These are phyloP conservation scores for Drosophila malerkotliana DNA, from an alignment of 1,140 invertebrate genomes.

Conservation along the genomic window DNA sequence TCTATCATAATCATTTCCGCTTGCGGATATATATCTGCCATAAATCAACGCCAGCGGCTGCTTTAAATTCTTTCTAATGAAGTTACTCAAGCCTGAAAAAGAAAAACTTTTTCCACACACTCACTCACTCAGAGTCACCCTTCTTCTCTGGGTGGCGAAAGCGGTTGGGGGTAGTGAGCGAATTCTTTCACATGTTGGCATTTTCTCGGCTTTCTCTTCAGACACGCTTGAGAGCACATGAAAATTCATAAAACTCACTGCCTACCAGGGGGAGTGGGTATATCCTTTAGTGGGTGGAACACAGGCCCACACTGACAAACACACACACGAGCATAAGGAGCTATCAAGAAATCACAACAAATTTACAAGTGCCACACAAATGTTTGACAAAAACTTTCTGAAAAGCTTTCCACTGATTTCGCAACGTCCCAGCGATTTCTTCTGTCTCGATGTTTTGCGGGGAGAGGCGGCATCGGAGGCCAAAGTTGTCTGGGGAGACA, in stretches of 20 bases:
- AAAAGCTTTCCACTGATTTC: conserved; percentile 80
- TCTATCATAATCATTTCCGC: conserved; percentile 51
- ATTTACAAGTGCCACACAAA: conserved; percentile 82
- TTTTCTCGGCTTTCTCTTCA: conserved; percentile 51
- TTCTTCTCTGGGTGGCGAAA: background rate
- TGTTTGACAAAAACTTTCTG: conserved; percentile 81
- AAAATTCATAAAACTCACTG: conserved; percentile 74
- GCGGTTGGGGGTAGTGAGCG: conserved; percentile 38
- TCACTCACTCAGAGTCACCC: background rate
- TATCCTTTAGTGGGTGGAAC: background rate
- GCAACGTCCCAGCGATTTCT: conserved; percentile 80
- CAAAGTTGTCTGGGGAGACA: conserved; percentile 56
- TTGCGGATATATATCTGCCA: conserved; percentile 46
- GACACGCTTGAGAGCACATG: conserved; percentile 69
- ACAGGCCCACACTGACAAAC: conserved; percentile 2
- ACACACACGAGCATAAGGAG: conserved; percentile 63
- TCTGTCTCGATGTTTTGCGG: conserved; percentile 30
- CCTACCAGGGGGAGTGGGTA: conserved; percentile 36
- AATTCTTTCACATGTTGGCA: conserved; percentile 68
- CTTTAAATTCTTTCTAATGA: conserved; percentile 74
- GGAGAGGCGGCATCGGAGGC: background rate
- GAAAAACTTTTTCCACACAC: conserved; percentile 53
- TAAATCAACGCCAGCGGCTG: conserved; percentile 72
- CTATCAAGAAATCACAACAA: conserved; percentile 83
- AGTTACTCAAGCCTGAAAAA: conserved; percentile 76